Conservation (phyloP, 2,113 vertebrate species). For the Istiophorus platypterus region DNA sequence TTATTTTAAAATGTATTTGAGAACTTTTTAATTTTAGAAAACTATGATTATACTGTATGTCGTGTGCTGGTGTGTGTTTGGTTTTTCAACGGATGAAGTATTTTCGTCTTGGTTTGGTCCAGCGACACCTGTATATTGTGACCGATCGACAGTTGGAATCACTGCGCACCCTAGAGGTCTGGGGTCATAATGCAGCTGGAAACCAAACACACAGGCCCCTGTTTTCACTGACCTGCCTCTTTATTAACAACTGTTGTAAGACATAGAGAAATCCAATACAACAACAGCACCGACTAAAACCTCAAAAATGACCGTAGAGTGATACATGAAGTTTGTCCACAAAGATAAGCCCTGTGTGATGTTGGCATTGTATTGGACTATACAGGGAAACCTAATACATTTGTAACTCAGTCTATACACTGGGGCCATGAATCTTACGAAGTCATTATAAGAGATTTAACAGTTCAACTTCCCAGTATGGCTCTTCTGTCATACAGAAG, state of each 20-base stretch:
- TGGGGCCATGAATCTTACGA: neutral
- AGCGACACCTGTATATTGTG: neutral
- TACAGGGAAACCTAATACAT: too few relatives aligned
- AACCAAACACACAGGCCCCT: neutral
- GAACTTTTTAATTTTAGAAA: neutral
- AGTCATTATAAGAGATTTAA: neutral
- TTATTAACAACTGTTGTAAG: neutral
- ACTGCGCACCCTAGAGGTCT: neutral
- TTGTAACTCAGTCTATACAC: too few relatives aligned
- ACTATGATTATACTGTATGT: neutral
- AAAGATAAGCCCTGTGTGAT: slow-evolving; percentile 1
- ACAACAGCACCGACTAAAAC: neutral
- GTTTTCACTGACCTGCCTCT: neutral
- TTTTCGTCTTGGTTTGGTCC: neutral
- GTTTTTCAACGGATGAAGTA: neutral
- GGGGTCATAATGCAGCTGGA: neutral
- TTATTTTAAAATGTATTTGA: neutral
- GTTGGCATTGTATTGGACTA: neutral
- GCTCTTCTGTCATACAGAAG: neutral
- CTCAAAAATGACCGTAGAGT: neutral
- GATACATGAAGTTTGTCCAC: neutral
- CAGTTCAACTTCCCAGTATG: neutral
- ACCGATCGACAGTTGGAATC: neutral
- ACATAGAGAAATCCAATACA: neutral
- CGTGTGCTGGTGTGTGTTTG: neutral